Conservation (phyloP, 2,888 invertebrate genomes). For the Neria commutata region DNA sequence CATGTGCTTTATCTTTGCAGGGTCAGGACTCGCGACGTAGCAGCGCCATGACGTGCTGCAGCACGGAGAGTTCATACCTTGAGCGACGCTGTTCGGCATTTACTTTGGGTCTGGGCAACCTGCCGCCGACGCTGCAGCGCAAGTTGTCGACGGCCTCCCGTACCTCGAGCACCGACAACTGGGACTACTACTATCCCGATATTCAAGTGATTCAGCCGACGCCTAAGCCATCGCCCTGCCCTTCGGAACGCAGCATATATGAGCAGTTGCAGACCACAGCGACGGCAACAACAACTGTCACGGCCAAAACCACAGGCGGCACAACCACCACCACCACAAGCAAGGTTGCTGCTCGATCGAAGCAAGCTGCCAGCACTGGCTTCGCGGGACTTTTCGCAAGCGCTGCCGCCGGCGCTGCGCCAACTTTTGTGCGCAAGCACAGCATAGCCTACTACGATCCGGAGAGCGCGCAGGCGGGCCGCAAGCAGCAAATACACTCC, state of each 20-base stretch:
- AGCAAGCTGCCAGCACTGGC: constrained; percentile 21
- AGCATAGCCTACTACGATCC: constrained; percentile 59
- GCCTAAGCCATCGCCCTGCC: constrained; percentile 82
- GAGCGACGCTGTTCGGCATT: constrained; percentile 82
- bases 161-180: constrained; percentile 59
- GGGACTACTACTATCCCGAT: constrained; percentile 69
- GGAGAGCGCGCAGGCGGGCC: constrained; percentile 55
- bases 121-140: constrained; percentile 57
- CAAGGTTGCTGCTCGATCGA: constrained; percentile 17
- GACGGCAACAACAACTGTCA: constrained; percentile 27
- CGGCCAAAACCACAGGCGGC: constrained; percentile 28
- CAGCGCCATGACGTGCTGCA: constrained; percentile 84
- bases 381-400: constrained; percentile 26
- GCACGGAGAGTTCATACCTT: constrained; percentile 82
- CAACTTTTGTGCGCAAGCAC: constrained; percentile 53
- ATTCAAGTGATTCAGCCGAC: constrained; percentile 78
- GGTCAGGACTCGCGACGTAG: constrained; percentile 67
- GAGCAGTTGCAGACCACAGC: constrained; percentile 38
- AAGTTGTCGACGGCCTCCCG: constrained; percentile 57
- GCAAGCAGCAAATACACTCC: constrained; percentile 58
- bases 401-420: constrained; percentile 29
- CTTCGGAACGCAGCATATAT: constrained; percentile 66
- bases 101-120: constrained; percentile 73
- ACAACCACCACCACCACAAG: constrained; percentile 29
- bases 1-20: constrained; percentile 35